phyloP scores from a whole-genome alignment of 2,888 invertebrate genomes.

The Mythimna impura region DNA sequence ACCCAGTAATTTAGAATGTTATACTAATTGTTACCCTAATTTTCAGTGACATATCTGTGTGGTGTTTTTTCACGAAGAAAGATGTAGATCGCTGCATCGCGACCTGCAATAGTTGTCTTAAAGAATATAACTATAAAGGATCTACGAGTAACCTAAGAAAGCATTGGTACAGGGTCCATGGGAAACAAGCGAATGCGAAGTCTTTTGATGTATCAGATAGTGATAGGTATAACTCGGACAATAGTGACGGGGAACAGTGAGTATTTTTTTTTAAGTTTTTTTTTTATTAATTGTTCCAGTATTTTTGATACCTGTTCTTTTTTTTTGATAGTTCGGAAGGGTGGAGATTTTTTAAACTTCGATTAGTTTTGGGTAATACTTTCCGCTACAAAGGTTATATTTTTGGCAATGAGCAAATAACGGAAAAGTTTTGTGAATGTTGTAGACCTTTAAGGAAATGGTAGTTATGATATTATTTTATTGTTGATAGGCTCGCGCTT shows the following conservation, averaged over 20 bases:
- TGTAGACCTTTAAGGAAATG: too few species aligned
- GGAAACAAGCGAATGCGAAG: neutral
- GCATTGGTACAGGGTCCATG: conserved; percentile 45
- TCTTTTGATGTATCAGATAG: neutral
- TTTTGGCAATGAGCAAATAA: too few species aligned
- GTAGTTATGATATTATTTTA: too few species aligned
- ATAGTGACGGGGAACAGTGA: conserved; percentile 51
- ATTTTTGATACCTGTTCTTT: neutral
- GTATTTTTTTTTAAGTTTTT: conserved; percentile 28
- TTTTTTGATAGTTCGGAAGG: neutral
- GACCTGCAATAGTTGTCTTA: conserved; percentile 52
- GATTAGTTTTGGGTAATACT: too few species aligned
- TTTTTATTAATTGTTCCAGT: neutral
- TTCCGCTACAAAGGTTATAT: too few species aligned
- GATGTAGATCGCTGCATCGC: conserved; percentile 10
- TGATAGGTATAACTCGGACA: conserved; percentile 9
- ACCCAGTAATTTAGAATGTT: too few species aligned
- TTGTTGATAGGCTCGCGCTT: too few species aligned
- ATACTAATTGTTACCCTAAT: neutral
- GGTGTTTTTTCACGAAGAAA: conserved; percentile 53
- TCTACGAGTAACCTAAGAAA: conserved; percentile 42
- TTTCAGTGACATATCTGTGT: conserved; percentile 35
- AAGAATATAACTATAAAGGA: conserved; percentile 42
- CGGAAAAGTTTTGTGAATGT: too few species aligned
- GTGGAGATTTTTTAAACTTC: too few species aligned